Percentiles rank a stretch among this genome's conserved stretches.
Conservation (phyloP, 1,140 invertebrate species). For the Leguminivora glycinivorella region DNA sequence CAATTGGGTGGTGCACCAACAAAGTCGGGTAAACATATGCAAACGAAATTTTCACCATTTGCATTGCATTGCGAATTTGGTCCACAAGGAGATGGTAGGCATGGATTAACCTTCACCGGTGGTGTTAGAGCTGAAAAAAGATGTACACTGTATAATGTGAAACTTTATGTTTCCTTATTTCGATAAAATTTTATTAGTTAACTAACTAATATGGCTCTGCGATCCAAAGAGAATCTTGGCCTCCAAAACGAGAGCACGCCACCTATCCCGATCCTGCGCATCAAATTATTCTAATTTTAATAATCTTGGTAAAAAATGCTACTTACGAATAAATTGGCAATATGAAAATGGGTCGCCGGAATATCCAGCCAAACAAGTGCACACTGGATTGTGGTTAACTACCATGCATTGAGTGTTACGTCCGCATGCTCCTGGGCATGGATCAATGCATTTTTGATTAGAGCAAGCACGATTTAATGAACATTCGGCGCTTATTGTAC, state of each 20-base stretch:
- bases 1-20: constrained; percentile 82
- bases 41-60: constrained; percentile 80
- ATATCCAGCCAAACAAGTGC: constrained; percentile 80
- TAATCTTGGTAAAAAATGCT: constrained; percentile 22
- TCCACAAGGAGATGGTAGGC: constrained; percentile 83
- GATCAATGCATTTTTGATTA: constrained; percentile 85
- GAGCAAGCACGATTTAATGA: constrained; percentile 82
- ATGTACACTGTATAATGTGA: constrained; percentile 28
- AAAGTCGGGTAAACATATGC: constrained; percentile 82
- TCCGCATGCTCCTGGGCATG: constrained; percentile 87
- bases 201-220: too few relatives aligned
- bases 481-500: constrained; percentile 85
- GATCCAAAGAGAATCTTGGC: too few relatives aligned
- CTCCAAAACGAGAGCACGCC: too few relatives aligned
- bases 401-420: constrained; percentile 82
- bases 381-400: constrained; percentile 83
- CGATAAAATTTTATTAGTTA: too few relatives aligned
- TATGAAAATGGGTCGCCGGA: constrained; percentile 83
- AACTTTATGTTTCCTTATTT: not conserved
- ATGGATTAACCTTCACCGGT: constrained; percentile 77
- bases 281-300: not conserved
- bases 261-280: too few relatives aligned
- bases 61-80: constrained; percentile 83
- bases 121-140: constrained; percentile 51
- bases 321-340: constrained; percentile 80